Evolutionary conservation across 2,888 invertebrate genomes (phyloP), one percentile per base, ranked within the genome.

Genomic region (Tyria jacobaeae): DNA sequence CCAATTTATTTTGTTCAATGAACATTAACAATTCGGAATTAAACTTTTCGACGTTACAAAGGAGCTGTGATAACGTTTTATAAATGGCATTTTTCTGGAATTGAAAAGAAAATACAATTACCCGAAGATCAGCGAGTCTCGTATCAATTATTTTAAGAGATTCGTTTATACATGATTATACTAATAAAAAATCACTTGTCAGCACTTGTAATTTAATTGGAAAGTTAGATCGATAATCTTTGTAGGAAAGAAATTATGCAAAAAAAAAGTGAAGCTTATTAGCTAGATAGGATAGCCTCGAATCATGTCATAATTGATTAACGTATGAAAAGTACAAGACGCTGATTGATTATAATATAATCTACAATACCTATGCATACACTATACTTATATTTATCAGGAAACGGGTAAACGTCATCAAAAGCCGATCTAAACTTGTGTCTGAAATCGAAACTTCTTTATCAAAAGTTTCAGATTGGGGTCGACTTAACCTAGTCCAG

Each of bases 1-100:
- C 79, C 79, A 83, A 85, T 85, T 85, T 84, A 81, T 81, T 75
- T 81, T 77, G 81, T 80, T 84, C 81, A 85, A 73, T 84, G 82
- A 85, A 83, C 82, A 80, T 82, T 79, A 84, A 80, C 82, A 82
- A 82, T 82, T 79, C 78, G 73, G 73, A 82, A 84, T 79, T 81
- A 80, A 84, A 82, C 81, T 85, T 83, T 79, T 76, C 69, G 74
- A 66, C 66, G 69, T 67, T 76, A 79, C 77, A 81, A 83, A 83
- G 76, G 73, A 75, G 76, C 66, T 63, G 63, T 70, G 74, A 76
- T 74, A 76, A 75, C 66, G 71, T 71, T 79, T 75, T 71, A 68
- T 75, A 70, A 73, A 77, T 75, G 71, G 63, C 71, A 76, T 68
- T 72, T 70, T 76, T 76, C 71, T 73, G 66, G 53, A 66, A 70